phyloP scores from a whole-genome alignment of 2,888 invertebrate genomes.

The Protodeltote pygarga region DNA sequence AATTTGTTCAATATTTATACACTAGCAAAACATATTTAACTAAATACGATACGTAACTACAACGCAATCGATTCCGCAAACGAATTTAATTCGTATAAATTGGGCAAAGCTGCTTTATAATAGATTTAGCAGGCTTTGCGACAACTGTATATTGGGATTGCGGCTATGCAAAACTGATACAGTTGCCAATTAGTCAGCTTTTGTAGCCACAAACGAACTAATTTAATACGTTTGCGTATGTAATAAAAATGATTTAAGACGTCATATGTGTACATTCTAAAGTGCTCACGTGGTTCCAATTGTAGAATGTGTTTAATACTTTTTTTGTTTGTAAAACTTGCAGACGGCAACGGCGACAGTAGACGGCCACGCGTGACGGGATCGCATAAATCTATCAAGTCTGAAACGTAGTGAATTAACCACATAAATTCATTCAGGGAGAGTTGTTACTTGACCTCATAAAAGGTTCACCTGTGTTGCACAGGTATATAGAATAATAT shows the following conservation, averaged over 20 bases:
- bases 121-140: conserved; percentile 62
- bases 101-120: conserved; percentile 63
- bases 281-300: not conserved
- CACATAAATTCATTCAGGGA: conserved; percentile 55
- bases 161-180: conserved; percentile 56
- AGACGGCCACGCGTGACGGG: conserved; percentile 50
- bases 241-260: conserved; percentile 18
- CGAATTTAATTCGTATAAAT: conserved; percentile 63
- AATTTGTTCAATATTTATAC: not conserved
- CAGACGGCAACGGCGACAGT: conserved; percentile 20
- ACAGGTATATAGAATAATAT: conserved; percentile 8
- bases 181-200: conserved; percentile 61
- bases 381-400: conserved; percentile 61
- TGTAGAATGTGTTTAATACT: conserved; percentile 3
- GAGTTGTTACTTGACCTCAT: conserved; percentile 46
- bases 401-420: conserved; percentile 59
- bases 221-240: conserved; percentile 24
- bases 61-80: conserved; percentile 49
- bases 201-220: conserved; percentile 47
- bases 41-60: conserved; percentile 33
- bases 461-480: conserved; percentile 32
- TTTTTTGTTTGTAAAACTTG: conserved; percentile 23
- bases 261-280: not conserved
- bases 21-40: conserved; percentile 14
- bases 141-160: conserved; percentile 58